A percentile compares a stretch with the other conserved stretches of the same genome.
Evolutionary conservation across 2,113 vertebrate genomes (phyloP).

Genomic region (Hypocryptadius cinnamomeus): DNA sequence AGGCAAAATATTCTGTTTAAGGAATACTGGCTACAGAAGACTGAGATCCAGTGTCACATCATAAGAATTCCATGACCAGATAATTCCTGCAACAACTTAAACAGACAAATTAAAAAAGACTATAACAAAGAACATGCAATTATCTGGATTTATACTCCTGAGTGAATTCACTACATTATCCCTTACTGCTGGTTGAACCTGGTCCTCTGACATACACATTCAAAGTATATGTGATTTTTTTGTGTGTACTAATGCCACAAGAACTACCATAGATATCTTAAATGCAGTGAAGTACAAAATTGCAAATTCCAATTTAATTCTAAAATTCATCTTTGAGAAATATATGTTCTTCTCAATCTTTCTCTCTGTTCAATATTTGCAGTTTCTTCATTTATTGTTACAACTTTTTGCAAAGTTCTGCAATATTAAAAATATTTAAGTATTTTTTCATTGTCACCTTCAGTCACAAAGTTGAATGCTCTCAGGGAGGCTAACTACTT

Average conservation of each 20-base stretch:
- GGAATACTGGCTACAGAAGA: background rate
- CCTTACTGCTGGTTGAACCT: background rate
- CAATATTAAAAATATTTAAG: background rate
- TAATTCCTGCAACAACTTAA: background rate
- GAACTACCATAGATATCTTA: background rate
- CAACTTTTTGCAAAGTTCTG: background rate
- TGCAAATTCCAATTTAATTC: background rate
- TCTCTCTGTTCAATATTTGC: background rate
- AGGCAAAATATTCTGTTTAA: background rate
- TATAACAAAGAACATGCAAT: background rate
- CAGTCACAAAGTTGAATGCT: background rate
- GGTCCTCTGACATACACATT: fast-evolving
- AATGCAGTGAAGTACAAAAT: background rate
- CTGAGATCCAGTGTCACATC: background rate
- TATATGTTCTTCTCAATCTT: background rate
- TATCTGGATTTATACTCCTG: background rate
- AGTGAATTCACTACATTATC: background rate
- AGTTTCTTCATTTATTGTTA: background rate
- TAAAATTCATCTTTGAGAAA: background rate
- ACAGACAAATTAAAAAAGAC: background rate
- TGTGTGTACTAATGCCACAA: background rate
- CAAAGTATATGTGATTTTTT: background rate
- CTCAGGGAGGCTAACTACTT: background rate
- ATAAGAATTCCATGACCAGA: background rate
- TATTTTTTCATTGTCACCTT: background rate